Conservation (phyloP, 1,140 invertebrate genomes). For the Lasioglossum albipes region DNA sequence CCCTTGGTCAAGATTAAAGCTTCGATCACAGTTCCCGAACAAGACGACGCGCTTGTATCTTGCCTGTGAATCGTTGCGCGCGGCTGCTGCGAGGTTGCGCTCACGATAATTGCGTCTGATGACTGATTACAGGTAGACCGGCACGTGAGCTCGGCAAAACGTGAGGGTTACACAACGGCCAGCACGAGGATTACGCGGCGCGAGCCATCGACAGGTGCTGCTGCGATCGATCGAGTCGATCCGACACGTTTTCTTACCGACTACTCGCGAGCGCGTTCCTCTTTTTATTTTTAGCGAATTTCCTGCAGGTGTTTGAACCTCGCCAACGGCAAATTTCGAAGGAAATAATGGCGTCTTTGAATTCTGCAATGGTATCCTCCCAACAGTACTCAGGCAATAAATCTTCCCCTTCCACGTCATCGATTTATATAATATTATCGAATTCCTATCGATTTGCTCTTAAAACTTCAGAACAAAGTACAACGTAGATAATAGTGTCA, state of each 20-base stretch:
- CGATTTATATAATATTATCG: too few species aligned
- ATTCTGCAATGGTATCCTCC: too few species aligned
- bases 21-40: not conserved
- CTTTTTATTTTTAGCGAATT: too few species aligned
- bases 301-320: too few species aligned
- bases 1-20: not conserved
- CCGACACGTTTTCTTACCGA: slow-evolving; percentile 7
- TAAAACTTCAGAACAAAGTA: too few species aligned
- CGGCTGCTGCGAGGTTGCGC: slow-evolving; percentile 3
- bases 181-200: slow-evolving; percentile 42
- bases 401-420: too few species aligned
- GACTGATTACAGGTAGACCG: slow-evolving; percentile 21
- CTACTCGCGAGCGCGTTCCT: slow-evolving; percentile 11
- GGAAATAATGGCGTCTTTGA: too few species aligned
- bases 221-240: slow-evolving; percentile 4
- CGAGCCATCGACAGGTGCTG: slow-evolving; percentile 21
- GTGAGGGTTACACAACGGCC: slow-evolving; percentile 50
- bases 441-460: too few species aligned
- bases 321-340: too few species aligned
- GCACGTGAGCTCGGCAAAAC: slow-evolving; percentile 48
- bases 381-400: too few species aligned
- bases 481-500: too few species aligned
- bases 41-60: not conserved
- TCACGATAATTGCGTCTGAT: slow-evolving; percentile 20
- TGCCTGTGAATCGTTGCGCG: not conserved